Evolutionary conservation across 2,113 vertebrate species (phyloP), one percentile per base, ranked within the genome.

Genomic region (Ophthalmolycus amberensis): DNA sequence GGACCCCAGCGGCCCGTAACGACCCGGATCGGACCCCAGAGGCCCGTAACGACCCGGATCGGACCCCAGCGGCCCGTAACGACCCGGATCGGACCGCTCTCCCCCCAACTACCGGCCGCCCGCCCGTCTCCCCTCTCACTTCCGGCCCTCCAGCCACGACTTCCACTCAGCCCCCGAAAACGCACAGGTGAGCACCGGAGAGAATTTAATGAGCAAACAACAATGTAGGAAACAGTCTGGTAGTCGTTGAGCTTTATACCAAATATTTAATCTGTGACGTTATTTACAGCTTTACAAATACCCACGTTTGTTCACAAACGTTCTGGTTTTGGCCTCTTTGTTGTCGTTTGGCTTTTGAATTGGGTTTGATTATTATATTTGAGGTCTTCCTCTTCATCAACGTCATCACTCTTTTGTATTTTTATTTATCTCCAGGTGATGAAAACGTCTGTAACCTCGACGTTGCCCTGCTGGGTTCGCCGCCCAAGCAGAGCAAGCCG

Each of bases 81-180:
- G 18, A 22, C 14, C 2, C 42, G 20, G 38, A 48, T 80, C 0
- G 15, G 9, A 0, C 85, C 77, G 0, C 75, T 86, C 1, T 68
- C 86, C 1, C 86, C 81, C 0, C 70, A 71, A 6, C 70, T 27
- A 0, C 29, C 32, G 0, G 0, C 0, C 0, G 1, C 10, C 38
- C 20, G 1, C 16, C 29, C 60, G 29, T 22, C 60, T 15, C 67
- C 68, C 0, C 75, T 79, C 4, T 80, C 75, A 0, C 80, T 34
- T 34, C 71, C 9, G 38, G 34, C 27, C 6, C 58, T 42, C 27
- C 70, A 82, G 15, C 66, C 64, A 6, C 81, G 94, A 3, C 74
- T 96, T 20, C 97, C 97, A 0, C 93, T 99, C 60, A 99, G 98
- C 79, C 98, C 98, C 32, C 90, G 96, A 1, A 99, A 99, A 73